Evolutionary conservation across 2,888 invertebrate genomes (phyloP).

Genomic region (Drosophila borborema): DNA sequence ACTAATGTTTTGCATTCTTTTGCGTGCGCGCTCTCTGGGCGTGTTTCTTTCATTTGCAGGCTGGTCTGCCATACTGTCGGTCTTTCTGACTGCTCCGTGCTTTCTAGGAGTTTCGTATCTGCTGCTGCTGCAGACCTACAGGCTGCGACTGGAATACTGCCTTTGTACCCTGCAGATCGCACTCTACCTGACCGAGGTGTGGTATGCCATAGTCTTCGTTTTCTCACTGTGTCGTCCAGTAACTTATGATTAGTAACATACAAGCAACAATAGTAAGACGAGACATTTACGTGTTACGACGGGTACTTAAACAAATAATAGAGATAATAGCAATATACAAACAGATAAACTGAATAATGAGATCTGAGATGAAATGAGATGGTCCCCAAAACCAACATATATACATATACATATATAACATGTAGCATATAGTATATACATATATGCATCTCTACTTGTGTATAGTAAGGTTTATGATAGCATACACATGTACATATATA

Average conservation of each 20-base stretch:
- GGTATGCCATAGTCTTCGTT: conserved; percentile 88
- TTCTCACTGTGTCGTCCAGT: conserved; percentile 88
- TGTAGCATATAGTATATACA: conserved; percentile 50
- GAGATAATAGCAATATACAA: conserved; percentile 61
- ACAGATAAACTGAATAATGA: conserved; percentile 40
- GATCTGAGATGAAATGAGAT: conserved; percentile 31
- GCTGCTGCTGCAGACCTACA: conserved; percentile 94
- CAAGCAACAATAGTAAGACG: conserved; percentile 42
- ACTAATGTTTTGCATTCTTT: conserved; percentile 61
- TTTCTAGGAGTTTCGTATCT: conserved; percentile 93
- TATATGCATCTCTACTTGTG: conserved; percentile 55
- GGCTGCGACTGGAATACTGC: conserved; percentile 94
- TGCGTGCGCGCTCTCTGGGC: conserved; percentile 1
- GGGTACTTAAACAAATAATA: conserved; percentile 31
- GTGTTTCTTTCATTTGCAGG: conserved; percentile 86
- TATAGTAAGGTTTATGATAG: conserved; percentile 63
- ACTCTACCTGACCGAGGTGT: conserved; percentile 89
- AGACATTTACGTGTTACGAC: conserved; percentile 50
- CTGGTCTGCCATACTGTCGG: conserved; percentile 92
- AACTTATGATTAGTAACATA: conserved; percentile 85
- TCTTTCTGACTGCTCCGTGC: conserved; percentile 93
- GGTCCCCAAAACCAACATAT: conserved; percentile 43
- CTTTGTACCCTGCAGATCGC: conserved; percentile 94
- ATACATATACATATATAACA: conserved; percentile 47
- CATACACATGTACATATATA: conserved; percentile 44